phyloP scores from a whole-genome alignment of 2,888 invertebrate species.

The Folsomia candida region DNA sequence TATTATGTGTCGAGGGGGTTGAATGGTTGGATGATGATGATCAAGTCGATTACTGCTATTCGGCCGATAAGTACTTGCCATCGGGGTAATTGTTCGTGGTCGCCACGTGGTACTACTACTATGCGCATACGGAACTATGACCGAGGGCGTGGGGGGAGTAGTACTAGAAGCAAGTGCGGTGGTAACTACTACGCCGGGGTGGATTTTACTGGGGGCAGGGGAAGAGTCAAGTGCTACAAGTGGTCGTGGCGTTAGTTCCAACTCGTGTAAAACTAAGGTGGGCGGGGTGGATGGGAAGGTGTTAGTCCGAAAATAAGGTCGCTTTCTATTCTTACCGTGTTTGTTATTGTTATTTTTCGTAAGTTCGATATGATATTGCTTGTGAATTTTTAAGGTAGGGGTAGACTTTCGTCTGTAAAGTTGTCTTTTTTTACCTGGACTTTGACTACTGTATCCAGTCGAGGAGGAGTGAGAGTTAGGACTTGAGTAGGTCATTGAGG shows the following conservation, averaged over 20 bases:
- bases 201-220: neutral
- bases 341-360: neutral
- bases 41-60: neutral
- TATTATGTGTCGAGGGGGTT: constrained; percentile 10
- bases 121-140: too few relatives aligned
- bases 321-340: neutral
- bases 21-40: neutral
- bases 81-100: neutral
- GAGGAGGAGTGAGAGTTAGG: constrained; percentile 29
- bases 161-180: neutral
- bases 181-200: too few relatives aligned
- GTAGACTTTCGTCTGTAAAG: neutral
- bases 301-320: neutral
- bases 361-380: constrained; percentile 5
- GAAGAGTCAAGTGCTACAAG: neutral
- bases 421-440: constrained; percentile 28
- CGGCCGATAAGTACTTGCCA: neutral
- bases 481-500: constrained; percentile 32
- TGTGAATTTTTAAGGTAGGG: neutral
- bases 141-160: neutral
- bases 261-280: too few relatives aligned
- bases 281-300: neutral
- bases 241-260: neutral
- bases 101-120: neutral
- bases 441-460: constrained; percentile 17